These are phyloP conservation scores for Harpegnathos saltator DNA, from an alignment of 1,140 invertebrate species.

Conservation along the genomic window DNA sequence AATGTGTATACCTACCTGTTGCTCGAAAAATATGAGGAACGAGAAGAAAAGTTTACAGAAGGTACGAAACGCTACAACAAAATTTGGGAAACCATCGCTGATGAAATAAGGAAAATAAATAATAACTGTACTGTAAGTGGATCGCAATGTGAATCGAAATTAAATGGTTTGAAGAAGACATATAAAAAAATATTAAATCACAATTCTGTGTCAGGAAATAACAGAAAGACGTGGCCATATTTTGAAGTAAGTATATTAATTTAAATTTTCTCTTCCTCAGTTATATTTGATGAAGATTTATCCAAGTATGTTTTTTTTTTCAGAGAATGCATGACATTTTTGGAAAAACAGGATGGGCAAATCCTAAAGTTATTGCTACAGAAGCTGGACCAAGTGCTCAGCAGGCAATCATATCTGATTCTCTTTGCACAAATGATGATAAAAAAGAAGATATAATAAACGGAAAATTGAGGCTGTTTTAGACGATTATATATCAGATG, in stretches of 20 bases:
- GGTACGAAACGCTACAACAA: too few relatives aligned
- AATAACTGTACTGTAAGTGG: not conserved
- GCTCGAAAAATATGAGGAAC: too few relatives aligned
- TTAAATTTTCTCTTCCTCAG: too few relatives aligned
- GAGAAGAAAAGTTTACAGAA: too few relatives aligned
- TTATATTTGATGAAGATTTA: too few relatives aligned
- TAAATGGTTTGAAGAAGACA: not conserved
- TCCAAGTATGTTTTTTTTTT: not conserved
- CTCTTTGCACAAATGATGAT: too few relatives aligned
- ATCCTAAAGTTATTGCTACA: not conserved
- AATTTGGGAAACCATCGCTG: not conserved
- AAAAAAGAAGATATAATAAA: too few relatives aligned
- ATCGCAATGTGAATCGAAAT: not conserved
- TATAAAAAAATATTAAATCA: slow-evolving; percentile 2
- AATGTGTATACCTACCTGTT: too few relatives aligned
- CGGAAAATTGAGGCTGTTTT: too few relatives aligned
- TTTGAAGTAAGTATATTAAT: not conserved
- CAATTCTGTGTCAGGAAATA: not conserved
- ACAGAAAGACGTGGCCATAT: not conserved
- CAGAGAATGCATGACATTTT: slow-evolving; percentile 6
- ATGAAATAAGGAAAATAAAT: not conserved
- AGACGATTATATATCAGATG: too few relatives aligned
- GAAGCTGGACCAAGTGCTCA: not conserved
- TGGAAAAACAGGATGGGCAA: not conserved
- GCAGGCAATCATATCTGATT: too few relatives aligned